Percentiles rank a stretch among this genome's conserved stretches.
Conservation (phyloP, 2,888 invertebrate genomes). For the Drosophila planitibia region DNA sequence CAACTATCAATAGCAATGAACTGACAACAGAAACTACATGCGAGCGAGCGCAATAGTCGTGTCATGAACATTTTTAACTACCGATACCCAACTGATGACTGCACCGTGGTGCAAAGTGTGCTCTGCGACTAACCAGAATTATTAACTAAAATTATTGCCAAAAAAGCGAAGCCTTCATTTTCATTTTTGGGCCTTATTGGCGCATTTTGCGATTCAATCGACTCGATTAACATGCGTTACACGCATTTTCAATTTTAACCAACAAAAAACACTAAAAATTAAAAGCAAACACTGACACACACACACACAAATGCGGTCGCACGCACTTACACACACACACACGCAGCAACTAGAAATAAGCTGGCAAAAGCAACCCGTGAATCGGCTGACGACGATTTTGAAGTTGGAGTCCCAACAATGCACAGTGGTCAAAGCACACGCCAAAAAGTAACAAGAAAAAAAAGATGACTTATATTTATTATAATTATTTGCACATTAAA, state of each 20-base stretch:
- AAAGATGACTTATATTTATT: neutral
- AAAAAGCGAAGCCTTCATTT: constrained; percentile 30
- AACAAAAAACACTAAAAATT: constrained; percentile 21
- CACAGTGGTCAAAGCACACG: constrained; percentile 34
- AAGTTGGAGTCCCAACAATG: constrained; percentile 35
- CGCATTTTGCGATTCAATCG: constrained; percentile 36
- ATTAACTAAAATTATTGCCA: constrained; percentile 29
- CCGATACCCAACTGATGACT: constrained; percentile 22
- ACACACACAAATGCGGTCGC: constrained; percentile 3
- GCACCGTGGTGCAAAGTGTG: constrained; percentile 6
- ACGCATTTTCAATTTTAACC: constrained; percentile 58
- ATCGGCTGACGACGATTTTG: constrained; percentile 40
- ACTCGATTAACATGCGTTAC: constrained; percentile 44
- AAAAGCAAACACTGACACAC: constrained; percentile 34
- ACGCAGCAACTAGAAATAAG: constrained; percentile 53
- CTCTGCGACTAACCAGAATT: constrained; percentile 5
- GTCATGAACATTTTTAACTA: constrained; percentile 43
- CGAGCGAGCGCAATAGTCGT: constrained; percentile 32
- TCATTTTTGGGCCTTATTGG: constrained; percentile 20
- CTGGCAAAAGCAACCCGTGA: constrained; percentile 56
- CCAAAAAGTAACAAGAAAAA: neutral
- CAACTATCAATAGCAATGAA: constrained; percentile 22
- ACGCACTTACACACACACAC: constrained; percentile 3
- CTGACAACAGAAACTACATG: constrained; percentile 27
- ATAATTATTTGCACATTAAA: neutral